Base-by-base conservation (phyloP, 92 coral and sea anemone genomes). In the Scolanthus callimorphus region DNA sequence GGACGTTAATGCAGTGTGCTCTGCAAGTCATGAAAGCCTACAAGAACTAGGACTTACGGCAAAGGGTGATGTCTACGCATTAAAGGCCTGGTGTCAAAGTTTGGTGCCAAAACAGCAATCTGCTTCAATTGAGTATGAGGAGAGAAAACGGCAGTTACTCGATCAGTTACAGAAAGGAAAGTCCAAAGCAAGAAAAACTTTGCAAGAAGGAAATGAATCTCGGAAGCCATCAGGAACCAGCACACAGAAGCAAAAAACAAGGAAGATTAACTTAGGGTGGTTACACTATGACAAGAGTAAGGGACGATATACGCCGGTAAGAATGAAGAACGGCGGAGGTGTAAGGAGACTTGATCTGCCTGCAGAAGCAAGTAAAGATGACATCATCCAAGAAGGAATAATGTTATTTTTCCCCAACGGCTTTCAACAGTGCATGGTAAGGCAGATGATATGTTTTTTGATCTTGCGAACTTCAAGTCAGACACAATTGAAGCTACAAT, bases 1-100 rank as follows among this genome's bases (percentile, higher is more conserved):
- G 84, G 84, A 68, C 57, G 39, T 60, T 28, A 70, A 77, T 30
- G 84, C 84, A 15, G 60, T 77, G 34, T 26, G 25, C 20, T 57
- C 13, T 53, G 84, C 71, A 3, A 50, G 64, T 28, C 48, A 69
- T 41, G 59, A 61, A 25, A 29, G 51, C 49, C 58, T 76, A 12
- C 52, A 51, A 57, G 82, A 66, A 43, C 55, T 65, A 30, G 82
- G 82, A 49, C 57, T 77, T 13, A 25, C 55, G 38, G 73, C 84
- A 4, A 60, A 67, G 39, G 84, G 77, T 10, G 70, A 61, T 57
- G 41, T 67, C 30, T 55, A 67, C 60, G 76, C 84, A 3, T 39
- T 77, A 19, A 60, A 70, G 51, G 57, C 77, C 51, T 77, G 68
- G 20, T 68, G 65, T 57, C 65, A 43, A 39, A 49, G 64, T 25